Evolutionary conservation across 2,888 invertebrate genomes (phyloP).

Genomic region (Xanthorhoe designata): DNA sequence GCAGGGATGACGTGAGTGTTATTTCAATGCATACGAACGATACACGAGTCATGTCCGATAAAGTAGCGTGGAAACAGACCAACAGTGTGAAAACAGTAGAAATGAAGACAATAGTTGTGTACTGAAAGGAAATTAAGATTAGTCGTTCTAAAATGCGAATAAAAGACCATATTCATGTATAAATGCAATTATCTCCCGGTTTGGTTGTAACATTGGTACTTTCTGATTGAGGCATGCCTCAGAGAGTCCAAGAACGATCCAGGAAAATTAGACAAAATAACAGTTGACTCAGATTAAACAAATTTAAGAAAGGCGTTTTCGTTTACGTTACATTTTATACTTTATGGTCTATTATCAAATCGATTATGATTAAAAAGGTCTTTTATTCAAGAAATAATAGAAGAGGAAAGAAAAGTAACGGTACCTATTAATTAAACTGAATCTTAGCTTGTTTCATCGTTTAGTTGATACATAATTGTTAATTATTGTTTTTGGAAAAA

Average conservation of each 20-base stretch:
- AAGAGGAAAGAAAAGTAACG: slow-evolving; percentile 50
- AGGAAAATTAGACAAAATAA: not conserved
- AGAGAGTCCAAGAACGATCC: not conserved
- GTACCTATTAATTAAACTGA: slow-evolving; percentile 33
- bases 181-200: no score
- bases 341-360: not conserved
- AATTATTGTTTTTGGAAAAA: no score
- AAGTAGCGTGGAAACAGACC: slow-evolving; percentile 70
- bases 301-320: not conserved
- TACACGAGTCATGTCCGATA: slow-evolving; percentile 66
- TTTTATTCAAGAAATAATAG: slow-evolving; percentile 49
- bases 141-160: slow-evolving; percentile 45
- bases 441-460: slow-evolving; percentile 33
- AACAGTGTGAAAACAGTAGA: slow-evolving; percentile 61
- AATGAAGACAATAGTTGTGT: slow-evolving; percentile 51
- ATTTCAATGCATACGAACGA: slow-evolving; percentile 74
- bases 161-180: slow-evolving; percentile 34
- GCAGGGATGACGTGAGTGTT: slow-evolving; percentile 52
- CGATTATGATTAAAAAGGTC: slow-evolving; percentile 8
- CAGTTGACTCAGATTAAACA: not conserved
- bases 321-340: no score
- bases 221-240: not conserved
- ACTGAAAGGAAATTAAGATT: slow-evolving; percentile 62
- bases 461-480: not conserved
- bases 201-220: not conserved